These are phyloP conservation scores for Drosophila bocqueti DNA, from an alignment of 1,140 invertebrate genomes.

Conservation along the genomic window DNA sequence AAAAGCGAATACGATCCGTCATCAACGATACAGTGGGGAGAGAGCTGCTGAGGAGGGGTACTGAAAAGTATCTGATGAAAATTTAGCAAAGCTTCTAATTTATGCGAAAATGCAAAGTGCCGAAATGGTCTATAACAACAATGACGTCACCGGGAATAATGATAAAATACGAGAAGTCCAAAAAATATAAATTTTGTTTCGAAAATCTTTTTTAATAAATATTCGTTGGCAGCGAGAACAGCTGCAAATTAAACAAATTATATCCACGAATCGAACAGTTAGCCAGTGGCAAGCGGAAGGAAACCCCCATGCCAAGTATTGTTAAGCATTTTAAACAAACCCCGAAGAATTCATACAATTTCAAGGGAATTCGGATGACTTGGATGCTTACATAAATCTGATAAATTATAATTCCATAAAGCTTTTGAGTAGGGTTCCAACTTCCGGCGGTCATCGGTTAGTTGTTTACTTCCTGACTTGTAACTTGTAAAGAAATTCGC, in stretches of 20 bases:
- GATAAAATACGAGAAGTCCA: conserved; percentile 30
- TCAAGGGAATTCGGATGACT: conserved; percentile 42
- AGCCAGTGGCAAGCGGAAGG: conserved; percentile 27
- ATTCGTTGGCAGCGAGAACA: conserved; percentile 11
- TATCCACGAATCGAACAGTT: conserved; percentile 37
- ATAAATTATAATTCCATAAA: conserved; percentile 22
- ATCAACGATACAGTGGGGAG: conserved; percentile 17
- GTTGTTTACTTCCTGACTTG: neutral
- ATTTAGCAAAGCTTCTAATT: conserved; percentile 32
- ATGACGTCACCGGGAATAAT: conserved; percentile 35
- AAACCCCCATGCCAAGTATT: conserved; percentile 36
- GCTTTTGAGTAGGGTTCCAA: neutral
- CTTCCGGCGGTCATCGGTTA: neutral
- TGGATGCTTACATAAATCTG: conserved; percentile 17
- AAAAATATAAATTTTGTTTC: conserved; percentile 12
- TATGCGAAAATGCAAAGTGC: conserved; percentile 33
- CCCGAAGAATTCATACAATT: conserved; percentile 18
- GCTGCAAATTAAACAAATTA: conserved; percentile 39
- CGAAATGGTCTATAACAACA: conserved; percentile 20
- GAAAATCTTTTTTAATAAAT: conserved; percentile 16
- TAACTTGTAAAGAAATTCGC: neutral
- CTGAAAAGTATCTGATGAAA: conserved; percentile 45
- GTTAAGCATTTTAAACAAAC: conserved; percentile 38
- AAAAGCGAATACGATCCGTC: conserved; percentile 57
- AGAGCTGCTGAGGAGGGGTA: neutral